phyloP scores from a whole-genome alignment of 2,113 vertebrate species.

The Setophaga kirtlandii region DNA sequence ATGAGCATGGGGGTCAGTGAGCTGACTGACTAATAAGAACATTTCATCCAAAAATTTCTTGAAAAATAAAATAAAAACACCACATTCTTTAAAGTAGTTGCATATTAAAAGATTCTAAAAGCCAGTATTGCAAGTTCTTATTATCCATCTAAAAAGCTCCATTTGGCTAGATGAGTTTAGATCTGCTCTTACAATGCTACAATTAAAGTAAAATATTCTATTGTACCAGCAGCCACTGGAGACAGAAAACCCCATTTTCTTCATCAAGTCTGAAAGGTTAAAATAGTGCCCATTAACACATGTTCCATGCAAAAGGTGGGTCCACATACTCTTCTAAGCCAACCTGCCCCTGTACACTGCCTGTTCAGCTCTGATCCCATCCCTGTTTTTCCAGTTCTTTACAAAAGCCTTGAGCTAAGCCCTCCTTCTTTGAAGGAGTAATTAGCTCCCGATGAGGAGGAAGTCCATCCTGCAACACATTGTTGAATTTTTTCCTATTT shows the following conservation, averaged over 20 bases:
- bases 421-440: slow-evolving; percentile 8
- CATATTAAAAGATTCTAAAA: not conserved
- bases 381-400: not conserved
- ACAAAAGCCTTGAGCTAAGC: not conserved
- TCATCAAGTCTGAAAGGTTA: not conserved
- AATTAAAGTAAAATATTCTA: not conserved
- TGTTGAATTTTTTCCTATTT: not conserved
- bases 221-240: not conserved
- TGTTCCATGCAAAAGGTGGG: not conserved
- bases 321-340: not conserved
- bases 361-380: not conserved
- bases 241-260: not conserved
- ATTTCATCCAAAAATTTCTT: not conserved
- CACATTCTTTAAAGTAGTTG: not conserved
- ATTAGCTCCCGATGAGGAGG: not conserved
- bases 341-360: not conserved
- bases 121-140: not conserved
- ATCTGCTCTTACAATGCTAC: not conserved
- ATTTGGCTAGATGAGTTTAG: not conserved
- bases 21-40: not conserved
- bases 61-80: not conserved
- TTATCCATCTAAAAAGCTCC: not conserved
- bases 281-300: not conserved
- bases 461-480: slow-evolving; percentile 5
- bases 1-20: not conserved